Percentiles rank a stretch among this genome's conserved stretches.
Conservation (phyloP, 2,113 vertebrate species). For the Microtus montanus region DNA sequence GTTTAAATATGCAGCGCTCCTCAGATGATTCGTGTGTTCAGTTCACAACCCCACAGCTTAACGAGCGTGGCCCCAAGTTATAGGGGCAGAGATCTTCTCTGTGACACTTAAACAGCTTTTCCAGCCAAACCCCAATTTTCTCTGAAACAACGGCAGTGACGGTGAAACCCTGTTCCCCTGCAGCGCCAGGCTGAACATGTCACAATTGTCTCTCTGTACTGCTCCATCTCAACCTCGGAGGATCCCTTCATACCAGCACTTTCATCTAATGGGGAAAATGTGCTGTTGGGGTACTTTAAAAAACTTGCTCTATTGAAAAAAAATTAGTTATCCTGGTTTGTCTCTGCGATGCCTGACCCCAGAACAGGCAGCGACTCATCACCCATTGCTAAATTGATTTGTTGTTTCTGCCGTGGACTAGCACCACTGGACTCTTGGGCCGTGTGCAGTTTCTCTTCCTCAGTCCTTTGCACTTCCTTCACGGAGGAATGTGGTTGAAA, state of each 20-base stretch:
- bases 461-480: not conserved
- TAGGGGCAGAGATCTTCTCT: not conserved
- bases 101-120: not conserved
- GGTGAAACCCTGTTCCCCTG: too few species aligned
- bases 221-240: not conserved
- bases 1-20: not conserved
- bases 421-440: not conserved
- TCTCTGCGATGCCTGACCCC: not conserved
- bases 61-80: not conserved
- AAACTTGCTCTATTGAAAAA: not conserved
- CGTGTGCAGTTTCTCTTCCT: not conserved
- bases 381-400: not conserved
- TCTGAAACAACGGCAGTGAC: not conserved
- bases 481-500: not conserved
- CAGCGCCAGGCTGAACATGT: rapidly evolving
- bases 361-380: too few species aligned
- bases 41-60: not conserved
- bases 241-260: not conserved
- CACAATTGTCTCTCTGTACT: not conserved
- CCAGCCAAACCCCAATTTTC: not conserved
- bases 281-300: not conserved
- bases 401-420: not conserved
- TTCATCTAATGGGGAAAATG: not conserved
- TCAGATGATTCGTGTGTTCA: not conserved
- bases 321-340: not conserved